Conservation (phyloP, 2,888 invertebrate genomes). For the Amphipoea oculea region DNA sequence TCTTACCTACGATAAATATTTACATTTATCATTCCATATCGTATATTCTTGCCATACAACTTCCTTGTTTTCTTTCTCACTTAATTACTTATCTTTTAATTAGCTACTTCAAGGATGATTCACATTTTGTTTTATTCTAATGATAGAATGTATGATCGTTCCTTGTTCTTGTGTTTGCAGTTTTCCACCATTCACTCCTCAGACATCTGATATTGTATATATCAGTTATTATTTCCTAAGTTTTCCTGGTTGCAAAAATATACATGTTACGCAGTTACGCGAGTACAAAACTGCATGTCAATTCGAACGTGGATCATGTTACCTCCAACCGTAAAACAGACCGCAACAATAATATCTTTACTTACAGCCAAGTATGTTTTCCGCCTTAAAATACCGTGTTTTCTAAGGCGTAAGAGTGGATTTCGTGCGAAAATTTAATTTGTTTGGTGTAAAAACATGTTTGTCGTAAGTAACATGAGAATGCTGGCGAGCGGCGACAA, state of each 20-base stretch:
- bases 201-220: slow-evolving; percentile 11
- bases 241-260: slow-evolving; percentile 57
- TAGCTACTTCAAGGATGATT: slow-evolving; percentile 1
- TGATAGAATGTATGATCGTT: not conserved
- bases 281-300: slow-evolving; percentile 67
- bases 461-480: slow-evolving; percentile 78
- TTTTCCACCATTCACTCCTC: slow-evolving; percentile 1
- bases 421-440: slow-evolving; percentile 67
- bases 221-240: slow-evolving; percentile 11
- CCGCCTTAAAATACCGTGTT: slow-evolving; percentile 60
- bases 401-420: slow-evolving; percentile 67
- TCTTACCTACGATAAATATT: slow-evolving; percentile 38
- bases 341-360: slow-evolving; percentile 65
- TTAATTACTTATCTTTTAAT: slow-evolving; percentile 11
- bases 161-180: slow-evolving; percentile 14
- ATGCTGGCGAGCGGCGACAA: slow-evolving; percentile 76
- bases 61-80: slow-evolving; percentile 40
- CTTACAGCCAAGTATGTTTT: slow-evolving; percentile 47
- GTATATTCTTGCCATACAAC: slow-evolving; percentile 13
- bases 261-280: slow-evolving; percentile 52
- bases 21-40: slow-evolving; percentile 33
- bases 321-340: slow-evolving; percentile 72
- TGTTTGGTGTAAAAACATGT: slow-evolving; percentile 68
- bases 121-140: not conserved
- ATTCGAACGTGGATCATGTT: slow-evolving; percentile 71